Base-by-base conservation (phyloP, 2,113 vertebrate species). In the Herpailurus yagouaroundi region DNA sequence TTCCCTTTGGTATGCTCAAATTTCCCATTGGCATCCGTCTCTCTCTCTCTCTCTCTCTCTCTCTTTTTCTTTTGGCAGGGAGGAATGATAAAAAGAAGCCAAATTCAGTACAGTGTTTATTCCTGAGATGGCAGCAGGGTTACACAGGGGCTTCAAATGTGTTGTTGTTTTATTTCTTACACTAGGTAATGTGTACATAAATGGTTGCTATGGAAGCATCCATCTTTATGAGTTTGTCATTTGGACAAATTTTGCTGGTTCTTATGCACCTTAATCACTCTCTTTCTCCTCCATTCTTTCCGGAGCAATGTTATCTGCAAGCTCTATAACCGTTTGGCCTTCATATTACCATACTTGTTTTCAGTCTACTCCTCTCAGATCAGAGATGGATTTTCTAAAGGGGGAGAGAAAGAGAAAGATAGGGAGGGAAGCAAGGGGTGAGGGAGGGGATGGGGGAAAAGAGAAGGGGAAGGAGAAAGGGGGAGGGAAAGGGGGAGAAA, bases 181-280 rank as follows among this genome's bases (percentile, higher is more conserved):
- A 82, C 33, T 73, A 73, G 15, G 19, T 50, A 48, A 18, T 63
- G 36, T 25, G 15, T 64, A 89, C 41, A 89, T 48, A 81, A 89
- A 89, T 64, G 45, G n/a, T 33, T 94, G 18, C 85, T 89, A 73
- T 33, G 11, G 25, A 64, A 60, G 4, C 60, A 82, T 63, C 27
- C 41, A 91, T 66, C n/a, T 89, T 84, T 95, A 96, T 86, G 74
- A n/a, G 8, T 94, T 57, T 83, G 9, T 88, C 57, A 96, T 74
- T 66, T 76, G 41, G 69, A 38, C 52, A n/a, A 84, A 25, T 76
- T 63, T 82, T 90, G 27, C 15, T 79, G 21, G n/a, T 90, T 84
- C 36, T 5, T 74, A 16, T 12, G 3, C 64, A 77, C 11, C 16
- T 81, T 94, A 73, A 82, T 66, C 15, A 81, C 12, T 29, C 23